Percentiles rank a stretch among this genome's conserved stretches.
Conservation (phyloP, 2,113 vertebrate species). For the Neodon shergylaensis region DNA sequence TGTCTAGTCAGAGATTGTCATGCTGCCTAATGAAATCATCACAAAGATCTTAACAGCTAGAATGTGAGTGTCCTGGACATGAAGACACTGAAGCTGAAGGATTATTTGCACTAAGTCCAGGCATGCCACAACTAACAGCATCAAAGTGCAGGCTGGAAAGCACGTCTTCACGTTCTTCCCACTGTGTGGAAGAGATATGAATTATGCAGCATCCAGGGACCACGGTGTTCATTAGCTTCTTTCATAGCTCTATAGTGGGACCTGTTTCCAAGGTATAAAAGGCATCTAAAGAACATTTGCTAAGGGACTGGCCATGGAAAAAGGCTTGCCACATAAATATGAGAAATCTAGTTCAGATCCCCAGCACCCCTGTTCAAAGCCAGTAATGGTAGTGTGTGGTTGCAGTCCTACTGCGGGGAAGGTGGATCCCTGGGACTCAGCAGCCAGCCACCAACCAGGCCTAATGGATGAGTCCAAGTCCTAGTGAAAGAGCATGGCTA, state of each 20-base stretch:
- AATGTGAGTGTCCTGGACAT: neutral
- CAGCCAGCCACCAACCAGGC: neutral
- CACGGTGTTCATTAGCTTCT: neutral
- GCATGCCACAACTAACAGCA: neutral
- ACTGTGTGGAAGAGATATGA: neutral
- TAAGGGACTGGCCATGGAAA: neutral
- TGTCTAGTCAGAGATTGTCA: neutral
- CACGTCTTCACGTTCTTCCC: neutral
- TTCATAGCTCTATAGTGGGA: neutral
- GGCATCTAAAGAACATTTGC: neutral
- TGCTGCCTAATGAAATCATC: neutral
- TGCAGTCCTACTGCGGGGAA: neutral
- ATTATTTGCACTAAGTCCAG: neutral
- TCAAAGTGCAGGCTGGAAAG: neutral
- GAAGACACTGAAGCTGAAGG: neutral
- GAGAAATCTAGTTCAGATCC: neutral
- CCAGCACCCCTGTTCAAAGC: neutral
- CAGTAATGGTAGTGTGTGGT: neutral
- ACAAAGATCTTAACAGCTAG: neutral
- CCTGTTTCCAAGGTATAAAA: too few species aligned
- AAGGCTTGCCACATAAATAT: neutral
- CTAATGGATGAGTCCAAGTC: too few species aligned
- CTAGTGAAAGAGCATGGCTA: neutral
- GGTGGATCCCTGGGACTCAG: neutral
- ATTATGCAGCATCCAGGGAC: neutral